Percentiles rank a stretch among this genome's conserved stretches.
Conservation (phyloP, 2,797 vertebrate species). For the Cryptoblepharus egeriae region DNA sequence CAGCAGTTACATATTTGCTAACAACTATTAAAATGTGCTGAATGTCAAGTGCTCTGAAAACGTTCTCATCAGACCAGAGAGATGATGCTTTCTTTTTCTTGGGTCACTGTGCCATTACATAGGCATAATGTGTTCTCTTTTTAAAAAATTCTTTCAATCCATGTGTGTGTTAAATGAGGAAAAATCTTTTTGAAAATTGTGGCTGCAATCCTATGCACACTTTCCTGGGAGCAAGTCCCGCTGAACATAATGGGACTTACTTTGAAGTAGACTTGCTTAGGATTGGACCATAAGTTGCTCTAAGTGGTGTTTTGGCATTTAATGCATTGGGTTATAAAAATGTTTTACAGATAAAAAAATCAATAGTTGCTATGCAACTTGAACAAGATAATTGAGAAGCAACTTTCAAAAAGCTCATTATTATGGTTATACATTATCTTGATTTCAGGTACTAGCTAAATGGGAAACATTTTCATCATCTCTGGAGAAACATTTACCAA, state of each 20-base stretch:
- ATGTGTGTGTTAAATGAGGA: neutral
- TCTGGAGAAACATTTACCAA: slow-evolving; percentile 28
- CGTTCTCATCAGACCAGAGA: slow-evolving; percentile 45
- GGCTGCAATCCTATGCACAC: too few relatives aligned
- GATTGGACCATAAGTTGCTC: too few relatives aligned
- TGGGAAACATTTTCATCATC: slow-evolving; percentile 6
- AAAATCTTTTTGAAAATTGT: neutral
- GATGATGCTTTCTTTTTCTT: slow-evolving; percentile 52
- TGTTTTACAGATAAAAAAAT: slow-evolving; percentile 43
- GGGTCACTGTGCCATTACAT: slow-evolving; percentile 64
- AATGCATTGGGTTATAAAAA: slow-evolving; percentile 9
- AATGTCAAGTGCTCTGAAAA: slow-evolving; percentile 49
- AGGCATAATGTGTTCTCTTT: slow-evolving; percentile 54
- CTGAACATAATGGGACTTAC: too few relatives aligned
- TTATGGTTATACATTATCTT: slow-evolving; percentile 47
- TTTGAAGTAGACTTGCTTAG: too few relatives aligned
- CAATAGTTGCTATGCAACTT: slow-evolving; percentile 49
- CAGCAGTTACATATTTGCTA: slow-evolving; percentile 47
- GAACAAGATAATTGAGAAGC: slow-evolving; percentile 47
- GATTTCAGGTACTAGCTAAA: slow-evolving; percentile 43
- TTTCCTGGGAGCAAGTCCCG: too few relatives aligned
- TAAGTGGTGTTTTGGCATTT: slow-evolving; percentile 20
- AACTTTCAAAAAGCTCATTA: slow-evolving; percentile 31
- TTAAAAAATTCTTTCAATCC: slow-evolving; percentile 34
- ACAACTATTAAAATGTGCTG: slow-evolving; percentile 41